Conservation (phyloP, 2,113 vertebrate species). For the Pogonocichla stellata region DNA sequence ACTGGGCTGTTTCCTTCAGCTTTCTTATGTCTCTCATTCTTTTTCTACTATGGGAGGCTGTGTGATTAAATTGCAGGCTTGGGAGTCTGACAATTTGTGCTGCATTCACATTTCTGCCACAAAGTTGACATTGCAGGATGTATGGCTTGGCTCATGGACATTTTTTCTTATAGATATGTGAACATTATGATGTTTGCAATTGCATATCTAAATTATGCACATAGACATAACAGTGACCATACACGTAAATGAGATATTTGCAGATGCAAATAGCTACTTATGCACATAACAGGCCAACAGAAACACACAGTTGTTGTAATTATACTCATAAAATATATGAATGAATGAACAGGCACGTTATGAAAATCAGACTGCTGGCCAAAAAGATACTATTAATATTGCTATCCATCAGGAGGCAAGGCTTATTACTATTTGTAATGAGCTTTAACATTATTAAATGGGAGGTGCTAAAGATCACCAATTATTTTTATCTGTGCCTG, state of each 20-base stretch:
- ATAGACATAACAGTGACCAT: constrained; percentile 5
- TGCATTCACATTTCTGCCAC: background rate
- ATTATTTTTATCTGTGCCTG: background rate
- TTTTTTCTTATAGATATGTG: background rate
- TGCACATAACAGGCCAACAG: background rate
- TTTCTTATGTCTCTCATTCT: background rate
- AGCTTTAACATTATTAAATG: constrained; percentile 4
- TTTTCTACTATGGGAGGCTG: background rate
- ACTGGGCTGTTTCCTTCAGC: background rate
- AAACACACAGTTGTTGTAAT: constrained; percentile 28
- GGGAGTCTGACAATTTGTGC: background rate
- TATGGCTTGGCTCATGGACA: background rate
- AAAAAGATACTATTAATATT: background rate
- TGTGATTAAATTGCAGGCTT: background rate
- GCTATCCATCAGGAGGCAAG: background rate
- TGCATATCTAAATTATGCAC: constrained; percentile 15
- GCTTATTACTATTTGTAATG: constrained; percentile 3
- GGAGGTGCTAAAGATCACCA: background rate
- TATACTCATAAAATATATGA: constrained; percentile 19
- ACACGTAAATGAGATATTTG: constrained; percentile 53
- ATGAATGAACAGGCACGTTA: constrained; percentile 10
- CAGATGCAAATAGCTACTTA: constrained; percentile 51
- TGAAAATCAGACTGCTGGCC: background rate
- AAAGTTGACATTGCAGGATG: background rate
- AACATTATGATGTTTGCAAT: background rate